Percentiles rank a stretch among this genome's conserved stretches.
Evolutionary conservation across 2,113 vertebrate genomes (phyloP).

Genomic region (Proteles cristata): DNA sequence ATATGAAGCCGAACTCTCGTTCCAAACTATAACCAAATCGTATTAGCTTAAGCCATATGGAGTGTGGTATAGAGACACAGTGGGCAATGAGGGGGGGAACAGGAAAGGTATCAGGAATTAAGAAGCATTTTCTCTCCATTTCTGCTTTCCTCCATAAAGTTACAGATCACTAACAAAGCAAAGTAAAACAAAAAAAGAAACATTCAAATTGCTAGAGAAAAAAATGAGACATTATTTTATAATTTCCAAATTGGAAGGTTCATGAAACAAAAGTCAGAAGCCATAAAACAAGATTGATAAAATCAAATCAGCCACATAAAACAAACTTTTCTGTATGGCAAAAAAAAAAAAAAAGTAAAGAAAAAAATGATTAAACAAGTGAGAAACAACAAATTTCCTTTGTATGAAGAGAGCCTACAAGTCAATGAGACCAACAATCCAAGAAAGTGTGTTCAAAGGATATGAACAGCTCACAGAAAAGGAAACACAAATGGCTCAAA

Average conservation of each 20-base stretch:
- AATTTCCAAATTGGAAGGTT: neutral
- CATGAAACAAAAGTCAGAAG: neutral
- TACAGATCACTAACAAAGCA: neutral
- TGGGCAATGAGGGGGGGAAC: neutral
- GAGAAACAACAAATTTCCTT: neutral
- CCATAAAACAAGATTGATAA: neutral
- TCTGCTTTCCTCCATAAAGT: neutral
- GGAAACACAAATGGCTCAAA: neutral
- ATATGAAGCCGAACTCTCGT: neutral
- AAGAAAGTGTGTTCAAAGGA: neutral
- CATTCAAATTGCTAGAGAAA: neutral
- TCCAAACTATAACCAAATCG: neutral
- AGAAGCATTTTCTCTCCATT: neutral
- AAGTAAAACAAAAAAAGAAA: neutral
- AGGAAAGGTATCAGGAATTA: neutral
- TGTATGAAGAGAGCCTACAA: neutral
- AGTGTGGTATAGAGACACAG: neutral
- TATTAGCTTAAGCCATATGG: neutral
- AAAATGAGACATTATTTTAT: neutral
- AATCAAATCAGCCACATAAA: neutral
- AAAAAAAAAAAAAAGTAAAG: too few species aligned
- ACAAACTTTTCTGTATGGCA: neutral
- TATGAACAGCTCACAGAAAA: neutral
- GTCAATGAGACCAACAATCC: neutral
- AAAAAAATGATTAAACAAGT: neutral